These are phyloP conservation scores for Setipinna tenuifilis DNA, from an alignment of 2,797 vertebrate genomes.

Conservation along the genomic window DNA sequence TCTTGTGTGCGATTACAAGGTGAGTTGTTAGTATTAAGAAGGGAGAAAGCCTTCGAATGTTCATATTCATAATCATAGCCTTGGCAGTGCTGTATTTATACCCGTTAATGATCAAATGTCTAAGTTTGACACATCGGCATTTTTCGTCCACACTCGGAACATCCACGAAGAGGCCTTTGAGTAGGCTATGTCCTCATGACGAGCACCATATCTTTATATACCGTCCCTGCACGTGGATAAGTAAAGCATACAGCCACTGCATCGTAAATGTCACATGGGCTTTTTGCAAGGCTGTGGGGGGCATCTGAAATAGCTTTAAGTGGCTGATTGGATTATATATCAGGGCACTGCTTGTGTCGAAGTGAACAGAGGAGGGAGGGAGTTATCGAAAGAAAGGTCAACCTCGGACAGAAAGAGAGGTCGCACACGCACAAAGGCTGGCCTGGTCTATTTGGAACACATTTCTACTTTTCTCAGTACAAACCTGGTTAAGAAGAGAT, in stretches of 20 bases:
- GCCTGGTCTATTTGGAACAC: not conserved
- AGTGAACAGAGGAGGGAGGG: not conserved
- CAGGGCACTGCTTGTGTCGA: not conserved
- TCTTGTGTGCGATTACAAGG: not conserved
- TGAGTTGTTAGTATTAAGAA: not conserved
- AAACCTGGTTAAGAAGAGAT: conserved; percentile 14
- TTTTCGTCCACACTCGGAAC: not conserved
- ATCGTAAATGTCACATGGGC: not conserved
- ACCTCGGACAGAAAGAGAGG: not conserved
- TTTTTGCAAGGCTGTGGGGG: not conserved
- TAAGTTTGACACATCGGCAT: not conserved
- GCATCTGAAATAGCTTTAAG: not conserved
- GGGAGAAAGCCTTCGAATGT: not conserved
- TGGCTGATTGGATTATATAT: not conserved
- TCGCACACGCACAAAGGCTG: not conserved
- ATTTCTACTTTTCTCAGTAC: not conserved
- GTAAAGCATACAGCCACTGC: not conserved
- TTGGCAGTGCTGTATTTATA: not conserved
- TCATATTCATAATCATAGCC: not conserved
- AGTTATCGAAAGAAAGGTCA: not conserved
- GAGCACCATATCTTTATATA: not conserved
- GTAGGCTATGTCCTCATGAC: not conserved
- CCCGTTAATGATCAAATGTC: not conserved
- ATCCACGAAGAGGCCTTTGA: not conserved
- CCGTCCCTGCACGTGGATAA: not conserved